Evolutionary conservation across 2,888 invertebrate species (phyloP), one percentile per base, ranked within the genome.

Genomic region (Cheilosia pagana): DNA sequence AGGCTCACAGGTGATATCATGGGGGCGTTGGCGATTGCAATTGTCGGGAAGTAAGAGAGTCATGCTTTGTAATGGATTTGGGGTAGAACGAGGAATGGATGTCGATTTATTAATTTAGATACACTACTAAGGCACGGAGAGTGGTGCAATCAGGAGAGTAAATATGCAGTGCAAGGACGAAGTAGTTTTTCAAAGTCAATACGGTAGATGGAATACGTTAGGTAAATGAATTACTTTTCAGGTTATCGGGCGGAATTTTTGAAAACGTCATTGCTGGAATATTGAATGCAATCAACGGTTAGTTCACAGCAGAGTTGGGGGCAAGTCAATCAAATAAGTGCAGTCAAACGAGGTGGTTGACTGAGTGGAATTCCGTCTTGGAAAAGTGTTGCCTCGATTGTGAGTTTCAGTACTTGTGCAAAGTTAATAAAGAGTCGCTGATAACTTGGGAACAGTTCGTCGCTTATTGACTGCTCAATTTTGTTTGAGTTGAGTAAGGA

Each of bases 51-150:
- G 3, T 21, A 31, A 6, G 12, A 12, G 50, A 21, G 41, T 70
- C 45, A 23, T 62, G 45, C 62, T 70, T 50, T 57, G 28, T 57
- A 62, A 62, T 52, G 50, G 70, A 43, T 62, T 55, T 53, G 25
- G 31, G 45, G 45, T 3, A 21, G 12, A 10, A n/a, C 14, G 19
- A 41, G 1, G 21, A 50, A 43, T 12, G 45, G 31, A 19, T 48
- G 39, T 31, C 57, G 76, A 76, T 81, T 81, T 71, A 68, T 68
- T 81, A 81, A 81, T 75, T 75, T 75, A 75, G 75, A 81, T 70
- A 74, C 35, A 28, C 28, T 28, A n/a, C n/a, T 31, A 57, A 25
- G 55, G 45, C 21, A 35, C 19, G 53, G 21, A 41, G 48, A 41
- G 48, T 16, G 25, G 59, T 23, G 68, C 81, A 81, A 81, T 75